Evolutionary conservation across 2,113 vertebrate genomes (phyloP).

Genomic region (Cnemophilus loriae): DNA sequence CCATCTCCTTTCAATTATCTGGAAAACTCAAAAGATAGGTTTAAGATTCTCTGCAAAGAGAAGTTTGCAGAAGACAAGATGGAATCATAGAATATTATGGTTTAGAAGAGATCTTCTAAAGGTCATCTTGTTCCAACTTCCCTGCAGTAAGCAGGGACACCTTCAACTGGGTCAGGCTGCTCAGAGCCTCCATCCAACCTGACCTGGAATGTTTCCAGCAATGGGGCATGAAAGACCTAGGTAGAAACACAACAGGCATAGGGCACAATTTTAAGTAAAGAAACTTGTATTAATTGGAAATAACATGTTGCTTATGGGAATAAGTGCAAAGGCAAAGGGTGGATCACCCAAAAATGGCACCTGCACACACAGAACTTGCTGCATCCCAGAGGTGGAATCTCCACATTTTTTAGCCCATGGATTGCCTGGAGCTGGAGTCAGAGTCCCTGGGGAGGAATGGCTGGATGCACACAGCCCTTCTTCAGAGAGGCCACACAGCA

Average conservation of each 20-base stretch:
- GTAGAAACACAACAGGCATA: not conserved
- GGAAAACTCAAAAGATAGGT: not conserved
- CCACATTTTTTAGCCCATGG: not conserved
- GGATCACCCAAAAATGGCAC: not conserved
- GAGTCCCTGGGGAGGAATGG: not conserved
- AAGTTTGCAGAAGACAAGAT: not conserved
- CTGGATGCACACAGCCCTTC: not conserved
- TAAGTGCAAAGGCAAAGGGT: not conserved
- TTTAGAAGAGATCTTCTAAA: not conserved
- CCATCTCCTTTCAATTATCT: not conserved
- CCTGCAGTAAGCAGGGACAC: not conserved
- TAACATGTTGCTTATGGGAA: not conserved
- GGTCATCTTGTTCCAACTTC: not conserved
- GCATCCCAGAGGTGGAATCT: not conserved
- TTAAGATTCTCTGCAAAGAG: not conserved
- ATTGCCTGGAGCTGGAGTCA: not conserved
- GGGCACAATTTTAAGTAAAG: not conserved
- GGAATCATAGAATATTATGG: not conserved
- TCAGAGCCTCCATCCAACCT: not conserved
- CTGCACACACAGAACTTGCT: not conserved
- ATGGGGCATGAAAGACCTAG: not conserved
- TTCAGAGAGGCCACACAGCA: not conserved
- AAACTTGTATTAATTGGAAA: not conserved
- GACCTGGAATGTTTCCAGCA: not conserved
- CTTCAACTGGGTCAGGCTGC: not conserved